phyloP scores from a whole-genome alignment of 2,888 invertebrate genomes.

The Chrysomela aeneicollis region DNA sequence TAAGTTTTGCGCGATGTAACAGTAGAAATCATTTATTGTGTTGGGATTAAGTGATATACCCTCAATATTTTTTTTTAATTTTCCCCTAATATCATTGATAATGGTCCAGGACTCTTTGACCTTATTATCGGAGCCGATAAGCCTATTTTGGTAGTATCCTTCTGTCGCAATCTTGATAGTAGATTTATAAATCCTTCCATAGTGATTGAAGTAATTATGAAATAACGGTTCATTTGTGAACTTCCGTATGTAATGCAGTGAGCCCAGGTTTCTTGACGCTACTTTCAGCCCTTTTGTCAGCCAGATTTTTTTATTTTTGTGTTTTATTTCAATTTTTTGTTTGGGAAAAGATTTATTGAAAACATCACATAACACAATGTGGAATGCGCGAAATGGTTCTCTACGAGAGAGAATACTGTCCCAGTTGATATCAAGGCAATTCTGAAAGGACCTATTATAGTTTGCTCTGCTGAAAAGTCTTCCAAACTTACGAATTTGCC shows the following conservation, averaged over 20 bases:
- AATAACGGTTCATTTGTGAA: neutral
- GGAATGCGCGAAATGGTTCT: neutral
- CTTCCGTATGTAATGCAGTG: conserved; percentile 5
- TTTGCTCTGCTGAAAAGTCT: conserved; percentile 13
- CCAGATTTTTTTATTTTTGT: neutral
- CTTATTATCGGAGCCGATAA: neutral
- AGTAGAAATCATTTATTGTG: conserved; percentile 10
- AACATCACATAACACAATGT: neutral
- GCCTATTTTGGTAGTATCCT: conserved; percentile 4
- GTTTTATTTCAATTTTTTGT: conserved; percentile 7
- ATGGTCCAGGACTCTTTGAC: conserved; percentile 1
- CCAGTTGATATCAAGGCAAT: conserved; percentile 3
- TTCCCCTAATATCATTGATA: conserved; percentile 3
- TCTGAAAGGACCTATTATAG: conserved; percentile 8
- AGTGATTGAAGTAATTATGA: neutral
- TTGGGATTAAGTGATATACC: neutral
- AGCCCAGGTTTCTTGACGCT: neutral
- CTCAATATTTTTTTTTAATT: conserved; percentile 3
- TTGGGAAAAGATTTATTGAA: neutral
- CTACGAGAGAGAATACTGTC: neutral
- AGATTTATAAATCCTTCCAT: conserved; percentile 1
- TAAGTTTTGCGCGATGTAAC: neutral
- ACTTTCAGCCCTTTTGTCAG: neutral
- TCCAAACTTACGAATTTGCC: neutral
- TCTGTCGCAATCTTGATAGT: neutral